Evolutionary conservation across 2,113 vertebrate genomes (phyloP), one percentile per base, ranked within the genome.

Genomic region (Apistogramma diplotaenia): DNA sequence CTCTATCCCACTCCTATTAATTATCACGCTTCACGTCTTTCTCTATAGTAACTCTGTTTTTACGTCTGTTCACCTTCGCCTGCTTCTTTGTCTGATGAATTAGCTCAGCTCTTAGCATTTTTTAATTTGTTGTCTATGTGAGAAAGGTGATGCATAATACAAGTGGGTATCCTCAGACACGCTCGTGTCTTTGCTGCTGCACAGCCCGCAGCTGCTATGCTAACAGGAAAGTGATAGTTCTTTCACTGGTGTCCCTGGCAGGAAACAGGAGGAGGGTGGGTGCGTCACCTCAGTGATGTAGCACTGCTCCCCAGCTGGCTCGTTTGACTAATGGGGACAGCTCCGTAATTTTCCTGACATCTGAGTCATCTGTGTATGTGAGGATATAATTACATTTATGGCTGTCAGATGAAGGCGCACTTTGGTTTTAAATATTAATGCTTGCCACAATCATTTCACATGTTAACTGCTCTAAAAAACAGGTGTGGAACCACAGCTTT

Each of bases 331-430:
- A 92, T 87, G 74, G 78, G 56, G 62, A 88, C 90, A 89, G 85
- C 85, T 87, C 88, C 51, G 16, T 93, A 75, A 83, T 87, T 85
- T 83, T 10, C 74, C 85, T 83, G 84, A 87, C 81, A 59, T 85
- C 89, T 88, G 86, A 82, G 84, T 85, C 87, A 87, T 91, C 71
- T 77, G 46, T 74, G 65, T 40, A 78, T 46, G 54, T 89, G 80
- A 89, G 84, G 91, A 85, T 87, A 90, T 94, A 88, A 93, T 95
- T 88, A 93, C 35, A 62, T 73, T 49, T 19, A 72, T 23, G 60
- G 76, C 73, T 62, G 81, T 89, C 65, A 87, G 78, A 62, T 25
- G 12, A 85, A 67, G 71, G 74, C 78, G 58, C 43, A 49, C 83
- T 3, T 51, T 70, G 65, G 1, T 70, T 51, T 78, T 51, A 73